Evolutionary conservation across 2,113 vertebrate genomes (phyloP), one percentile per base, ranked within the genome.

Genomic region (Neotoma lepida): DNA sequence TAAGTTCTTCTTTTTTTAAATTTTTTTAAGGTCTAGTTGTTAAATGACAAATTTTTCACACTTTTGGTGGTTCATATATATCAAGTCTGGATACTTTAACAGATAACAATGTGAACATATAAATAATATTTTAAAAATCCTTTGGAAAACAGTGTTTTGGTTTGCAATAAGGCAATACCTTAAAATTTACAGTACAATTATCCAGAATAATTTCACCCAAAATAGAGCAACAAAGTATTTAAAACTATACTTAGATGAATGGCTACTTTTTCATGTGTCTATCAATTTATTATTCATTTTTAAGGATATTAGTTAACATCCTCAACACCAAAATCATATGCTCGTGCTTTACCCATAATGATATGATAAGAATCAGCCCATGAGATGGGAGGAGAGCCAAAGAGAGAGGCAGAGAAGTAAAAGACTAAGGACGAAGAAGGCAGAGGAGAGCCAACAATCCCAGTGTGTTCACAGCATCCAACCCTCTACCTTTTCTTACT

Each of bases 21-120:
- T 51, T 51, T 51, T 51, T 87, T 96, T 92, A 94, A 90, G 88
- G 6, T 63, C n/a, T 64, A 44, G 24, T 46, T 89, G 20, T 93
- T 93, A 96, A 86, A 73, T 61, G 22, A 30, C n/a, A 87, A 15
- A 61, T 28, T 63, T 93, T 95, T 88, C 49, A 28, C 82, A 76
- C 66, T 96, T 92, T 71, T 63, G 7, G 1, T 85, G 9, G 4
- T 0, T 49, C 80, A 61, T 14, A 33, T 4, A 4, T 77, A 68
- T 44, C 64, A 93, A 61, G 8, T 77, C n/a, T 89, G 68, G 1
- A 68, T 86, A 51, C 28, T 95, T 94, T 66, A 81, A 58, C 9
- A 33, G 5, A 41, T 90, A 64, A 61, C 44, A 87, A 24, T 12
- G 54, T 63, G 30, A 82, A 76, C 18, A 61, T 51, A 49, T 74